Evolutionary conservation across 2,888 invertebrate species (phyloP), one percentile per base, ranked within the genome.

Genomic region (Apomyelois bistriatella): DNA sequence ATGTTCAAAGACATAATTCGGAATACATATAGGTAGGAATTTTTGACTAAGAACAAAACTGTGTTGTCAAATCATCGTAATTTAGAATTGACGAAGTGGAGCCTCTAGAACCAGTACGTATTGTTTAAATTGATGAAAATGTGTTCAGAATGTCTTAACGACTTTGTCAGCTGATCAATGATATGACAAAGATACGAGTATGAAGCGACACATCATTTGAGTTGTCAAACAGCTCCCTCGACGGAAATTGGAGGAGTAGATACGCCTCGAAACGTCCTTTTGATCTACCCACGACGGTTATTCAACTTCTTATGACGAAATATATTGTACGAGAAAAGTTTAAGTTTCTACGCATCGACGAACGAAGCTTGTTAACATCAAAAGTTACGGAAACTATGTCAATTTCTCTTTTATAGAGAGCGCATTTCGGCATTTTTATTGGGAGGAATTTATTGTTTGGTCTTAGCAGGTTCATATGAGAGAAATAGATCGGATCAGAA

Each of bases 121-220:
- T n/a, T n/a, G n/a, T 22, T 22, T 3, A 3, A 22, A 22, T 22
- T 3, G 5, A 22, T 22, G 9, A 32, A 32, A 32, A 32, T 32
- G 10, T 10, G 15, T n/a, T n/a, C n/a, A n/a, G n/a, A 38, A 38
- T 6, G 4, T 41, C 10, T 40, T 46, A 32, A 30, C 32, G n/a
- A 46, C 32, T 30, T 30, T 15, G 16, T 35, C 28, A 43, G 5
- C 12, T 7, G 28, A 42, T 28, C 13, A 10, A 32, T 28, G 46
- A 46, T 46, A 13, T 46, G 10, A 46, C 46, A 46, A 46, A 46
- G 46, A 69, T 79, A 82, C 73, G 75, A 16, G 10, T 40, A 32
- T 12, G 15, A 46, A 35, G 16, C 32, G 46, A 32, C 65, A n/a
- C 36, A 36, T 36, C 48, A 48, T 8, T 36, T 36, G 37, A n/a